phyloP scores from a whole-genome alignment of 1,140 invertebrate genomes.

The Hetaerina americana region DNA sequence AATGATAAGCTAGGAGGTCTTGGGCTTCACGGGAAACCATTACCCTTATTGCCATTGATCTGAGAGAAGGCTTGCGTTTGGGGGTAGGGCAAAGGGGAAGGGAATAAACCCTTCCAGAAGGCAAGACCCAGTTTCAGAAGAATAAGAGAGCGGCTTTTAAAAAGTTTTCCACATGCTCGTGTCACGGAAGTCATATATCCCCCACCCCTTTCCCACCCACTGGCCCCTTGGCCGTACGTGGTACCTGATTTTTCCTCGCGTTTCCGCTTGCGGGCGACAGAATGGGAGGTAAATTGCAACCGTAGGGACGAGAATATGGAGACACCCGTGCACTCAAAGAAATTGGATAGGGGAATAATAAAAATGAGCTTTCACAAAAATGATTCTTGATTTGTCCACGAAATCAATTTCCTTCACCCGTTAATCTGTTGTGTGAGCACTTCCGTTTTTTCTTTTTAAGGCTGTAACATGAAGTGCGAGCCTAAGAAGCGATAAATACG shows the following conservation, averaged over 20 bases:
- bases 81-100: background rate
- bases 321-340: too few relatives aligned
- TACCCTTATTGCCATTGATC: background rate
- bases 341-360: too few relatives aligned
- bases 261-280: background rate
- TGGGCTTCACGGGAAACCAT: background rate
- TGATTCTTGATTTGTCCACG: too few relatives aligned
- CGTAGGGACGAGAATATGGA: too few relatives aligned
- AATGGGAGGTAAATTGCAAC: background rate
- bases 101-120: background rate
- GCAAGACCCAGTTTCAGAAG: background rate
- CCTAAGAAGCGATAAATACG: too few relatives aligned
- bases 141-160: background rate
- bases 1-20: background rate
- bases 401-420: too few relatives aligned
- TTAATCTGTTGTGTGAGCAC: too few relatives aligned
- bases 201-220: background rate
- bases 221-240: too few relatives aligned
- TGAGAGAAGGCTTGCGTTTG: background rate
- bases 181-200: too few relatives aligned
- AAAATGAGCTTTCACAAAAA: too few relatives aligned
- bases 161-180: background rate
- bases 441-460: too few relatives aligned
- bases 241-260: background rate
- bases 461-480: too few relatives aligned